These are phyloP conservation scores for Agrochola lychnidis DNA, from an alignment of 2,888 invertebrate species.

Conservation along the genomic window DNA sequence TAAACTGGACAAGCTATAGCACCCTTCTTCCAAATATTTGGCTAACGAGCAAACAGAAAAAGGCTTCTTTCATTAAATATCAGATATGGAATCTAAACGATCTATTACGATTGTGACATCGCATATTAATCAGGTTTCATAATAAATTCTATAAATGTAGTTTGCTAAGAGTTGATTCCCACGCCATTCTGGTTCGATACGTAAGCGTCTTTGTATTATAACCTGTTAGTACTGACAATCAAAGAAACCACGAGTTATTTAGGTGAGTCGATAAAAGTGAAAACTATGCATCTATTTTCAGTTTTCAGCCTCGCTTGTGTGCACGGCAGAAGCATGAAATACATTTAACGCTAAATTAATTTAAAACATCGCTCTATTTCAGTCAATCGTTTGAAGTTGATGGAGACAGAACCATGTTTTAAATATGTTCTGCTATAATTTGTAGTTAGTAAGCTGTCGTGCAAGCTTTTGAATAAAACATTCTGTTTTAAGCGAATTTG, in stretches of 20 bases:
- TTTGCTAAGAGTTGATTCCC: constrained; percentile 55
- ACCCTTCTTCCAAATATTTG: background rate
- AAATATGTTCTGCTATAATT: background rate
- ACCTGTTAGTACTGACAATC: constrained; percentile 29
- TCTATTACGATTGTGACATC: constrained; percentile 44
- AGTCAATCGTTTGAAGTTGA: constrained; percentile 20
- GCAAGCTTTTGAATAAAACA: background rate
- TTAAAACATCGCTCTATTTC: constrained; percentile 10
- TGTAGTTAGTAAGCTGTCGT: constrained; percentile 9
- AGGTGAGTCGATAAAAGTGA: constrained; percentile 17
- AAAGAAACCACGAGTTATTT: background rate
- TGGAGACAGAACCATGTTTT: constrained; percentile 1
- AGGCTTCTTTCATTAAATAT: constrained; percentile 15
- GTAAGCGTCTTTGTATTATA: constrained; percentile 39
- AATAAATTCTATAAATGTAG: constrained; percentile 34
- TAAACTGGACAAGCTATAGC: no score
- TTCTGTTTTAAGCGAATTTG: background rate
- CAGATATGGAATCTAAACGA: constrained; percentile 34
- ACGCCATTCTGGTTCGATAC: constrained; percentile 50
- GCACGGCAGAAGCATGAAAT: constrained; percentile 16
- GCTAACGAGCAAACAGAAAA: background rate
- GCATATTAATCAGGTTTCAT: constrained; percentile 58
- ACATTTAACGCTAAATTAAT: constrained; percentile 37
- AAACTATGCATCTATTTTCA: constrained; percentile 14
- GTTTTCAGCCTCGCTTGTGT: constrained; percentile 1